A percentile compares a stretch with the other conserved stretches of the same genome.
These are phyloP conservation scores for Megalurothrips usitatus DNA, from an alignment of 2,888 invertebrate genomes.

Conservation along the genomic window DNA sequence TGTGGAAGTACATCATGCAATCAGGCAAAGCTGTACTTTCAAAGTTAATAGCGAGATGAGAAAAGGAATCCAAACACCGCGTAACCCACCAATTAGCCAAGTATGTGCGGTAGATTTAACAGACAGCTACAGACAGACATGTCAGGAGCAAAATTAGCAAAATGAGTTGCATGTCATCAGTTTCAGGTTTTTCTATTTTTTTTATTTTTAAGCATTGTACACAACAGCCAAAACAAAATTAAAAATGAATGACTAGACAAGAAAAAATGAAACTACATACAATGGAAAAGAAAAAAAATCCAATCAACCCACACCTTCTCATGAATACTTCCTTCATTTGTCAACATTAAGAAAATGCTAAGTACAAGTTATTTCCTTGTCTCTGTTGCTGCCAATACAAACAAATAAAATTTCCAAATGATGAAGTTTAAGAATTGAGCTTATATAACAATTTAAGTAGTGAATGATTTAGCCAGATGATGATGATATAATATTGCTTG, in stretches of 20 bases:
- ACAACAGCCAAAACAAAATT: slow-evolving; percentile 26
- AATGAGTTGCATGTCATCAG: not conserved
- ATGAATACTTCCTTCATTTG: slow-evolving; percentile 11
- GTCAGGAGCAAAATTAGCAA: not conserved
- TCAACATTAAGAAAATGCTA: slow-evolving; percentile 15
- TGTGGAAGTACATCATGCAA: no score
- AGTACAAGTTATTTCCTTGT: slow-evolving; percentile 22
- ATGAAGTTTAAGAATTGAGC: slow-evolving; percentile 10
- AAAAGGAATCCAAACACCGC: no score
- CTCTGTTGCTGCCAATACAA: not conserved
- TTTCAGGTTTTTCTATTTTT: slow-evolving; percentile 15
- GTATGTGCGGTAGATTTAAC: not conserved
- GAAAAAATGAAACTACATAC: slow-evolving; percentile 23
- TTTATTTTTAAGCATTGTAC: slow-evolving; percentile 20
- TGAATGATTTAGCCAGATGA: not conserved
- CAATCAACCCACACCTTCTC: slow-evolving; percentile 9
- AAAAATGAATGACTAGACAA: slow-evolving; percentile 25
- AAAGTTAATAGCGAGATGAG: no score
- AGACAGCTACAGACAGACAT: not conserved
- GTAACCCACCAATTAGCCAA: no score
- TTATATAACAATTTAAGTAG: not conserved
- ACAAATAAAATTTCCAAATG: not conserved
- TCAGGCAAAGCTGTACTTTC: no score
- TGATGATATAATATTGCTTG: not conserved
- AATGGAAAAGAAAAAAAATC: slow-evolving; percentile 23